Evolutionary conservation across 2,888 invertebrate genomes (phyloP).

Genomic region (Ophion slaviceki): DNA sequence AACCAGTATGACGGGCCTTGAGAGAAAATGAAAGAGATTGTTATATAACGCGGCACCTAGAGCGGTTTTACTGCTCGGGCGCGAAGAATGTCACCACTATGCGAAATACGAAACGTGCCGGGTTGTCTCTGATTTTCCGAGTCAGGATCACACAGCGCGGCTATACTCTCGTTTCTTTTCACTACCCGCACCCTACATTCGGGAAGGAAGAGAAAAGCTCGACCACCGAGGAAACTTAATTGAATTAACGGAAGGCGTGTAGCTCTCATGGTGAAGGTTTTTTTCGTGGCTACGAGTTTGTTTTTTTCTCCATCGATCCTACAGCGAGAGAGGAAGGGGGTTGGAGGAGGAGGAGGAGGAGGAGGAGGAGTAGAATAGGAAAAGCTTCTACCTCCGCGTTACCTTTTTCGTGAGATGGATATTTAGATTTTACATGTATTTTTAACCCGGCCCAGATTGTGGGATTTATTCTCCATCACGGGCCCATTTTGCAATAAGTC

Average conservation of each 20-base stretch:
- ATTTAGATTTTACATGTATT: neutral
- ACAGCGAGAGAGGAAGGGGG: neutral
- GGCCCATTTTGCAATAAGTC: neutral
- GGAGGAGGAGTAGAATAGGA: neutral
- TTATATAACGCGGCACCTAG: conserved; percentile 31
- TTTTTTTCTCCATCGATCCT: conserved; percentile 55
- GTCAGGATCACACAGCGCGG: conserved; percentile 37
- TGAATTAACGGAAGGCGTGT: conserved; percentile 67
- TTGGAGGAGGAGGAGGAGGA: neutral
- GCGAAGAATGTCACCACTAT: conserved; percentile 58
- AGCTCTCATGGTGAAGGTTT: conserved; percentile 53
- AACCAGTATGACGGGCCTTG: neutral
- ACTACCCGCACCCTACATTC: conserved; percentile 24
- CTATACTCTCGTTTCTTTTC: conserved; percentile 18
- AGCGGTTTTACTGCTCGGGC: conserved; percentile 49
- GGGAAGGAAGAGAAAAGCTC: conserved; percentile 58
- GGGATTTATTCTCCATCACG: neutral
- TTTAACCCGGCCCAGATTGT: neutral
- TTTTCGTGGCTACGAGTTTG: conserved; percentile 33
- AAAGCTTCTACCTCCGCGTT: conserved; percentile 21
- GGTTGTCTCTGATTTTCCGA: conserved; percentile 56
- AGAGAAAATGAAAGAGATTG: conserved; percentile 1
- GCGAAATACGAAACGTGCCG: conserved; percentile 42
- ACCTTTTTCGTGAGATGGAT: conserved; percentile 3
- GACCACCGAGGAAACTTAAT: conserved; percentile 64